phyloP scores from a whole-genome alignment of 1,140 invertebrate species.

The Saccostrea cuccullata region DNA sequence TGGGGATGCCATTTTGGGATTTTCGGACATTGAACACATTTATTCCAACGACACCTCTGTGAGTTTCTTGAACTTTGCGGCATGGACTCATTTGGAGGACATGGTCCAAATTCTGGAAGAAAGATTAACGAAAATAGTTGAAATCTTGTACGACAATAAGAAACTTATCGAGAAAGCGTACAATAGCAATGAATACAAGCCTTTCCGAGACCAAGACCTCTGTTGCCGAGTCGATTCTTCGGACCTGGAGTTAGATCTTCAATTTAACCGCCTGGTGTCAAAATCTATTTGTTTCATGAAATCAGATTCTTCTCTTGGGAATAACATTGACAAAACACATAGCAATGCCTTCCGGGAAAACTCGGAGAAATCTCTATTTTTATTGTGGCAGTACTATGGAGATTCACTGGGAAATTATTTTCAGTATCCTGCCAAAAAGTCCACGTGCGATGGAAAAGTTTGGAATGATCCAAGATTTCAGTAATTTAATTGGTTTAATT shows the following conservation, averaged over 20 bases:
- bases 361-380: background rate
- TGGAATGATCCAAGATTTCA: conserved; percentile 39
- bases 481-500: conserved; percentile 41
- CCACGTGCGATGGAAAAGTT: conserved; percentile 2
- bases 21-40: conserved; percentile 41
- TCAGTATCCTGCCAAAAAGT: conserved; percentile 41
- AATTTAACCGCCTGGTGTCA: background rate
- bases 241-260: background rate
- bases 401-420: conserved; percentile 48
- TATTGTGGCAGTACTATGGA: conserved; percentile 52
- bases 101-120: conserved; percentile 29
- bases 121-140: background rate
- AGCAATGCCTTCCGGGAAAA: conserved; percentile 18
- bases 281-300: conserved; percentile 39
- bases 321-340: background rate
- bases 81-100: background rate
- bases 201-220: background rate
- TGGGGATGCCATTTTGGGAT: conserved; percentile 32
- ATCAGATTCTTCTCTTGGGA: background rate
- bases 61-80: background rate
- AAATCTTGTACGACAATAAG: conserved; percentile 32
- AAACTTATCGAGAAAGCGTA: conserved; percentile 42
- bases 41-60: conserved; percentile 41
- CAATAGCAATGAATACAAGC: background rate
- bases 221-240: background rate